These are phyloP conservation scores for Drosophila emarginata DNA, from an alignment of 2,888 invertebrate species.

Conservation along the genomic window DNA sequence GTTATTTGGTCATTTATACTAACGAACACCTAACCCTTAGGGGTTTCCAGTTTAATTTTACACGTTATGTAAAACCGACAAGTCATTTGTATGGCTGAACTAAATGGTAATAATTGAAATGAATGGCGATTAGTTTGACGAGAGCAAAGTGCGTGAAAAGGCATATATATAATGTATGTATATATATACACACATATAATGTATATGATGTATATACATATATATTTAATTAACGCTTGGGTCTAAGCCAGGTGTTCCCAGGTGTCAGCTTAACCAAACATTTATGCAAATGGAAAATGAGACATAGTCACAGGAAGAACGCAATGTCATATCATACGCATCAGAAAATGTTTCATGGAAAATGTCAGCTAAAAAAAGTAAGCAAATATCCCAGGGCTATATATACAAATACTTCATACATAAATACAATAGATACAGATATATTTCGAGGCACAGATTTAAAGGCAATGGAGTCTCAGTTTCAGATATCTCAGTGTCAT, in stretches of 20 bases:
- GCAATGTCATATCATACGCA: slow-evolving; percentile 63
- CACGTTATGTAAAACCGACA: slow-evolving; percentile 17
- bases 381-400: slow-evolving; percentile 45
- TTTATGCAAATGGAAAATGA: slow-evolving; percentile 65
- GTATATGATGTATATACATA: no score
- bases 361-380: slow-evolving; percentile 50
- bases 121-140: slow-evolving; percentile 36
- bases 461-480: slow-evolving; percentile 25
- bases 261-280: slow-evolving; percentile 59
- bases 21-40: not conserved
- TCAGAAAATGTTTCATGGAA: slow-evolving; percentile 48
- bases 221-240: slow-evolving; percentile 37
- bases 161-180: slow-evolving; percentile 27
- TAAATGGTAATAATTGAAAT: slow-evolving; percentile 63
- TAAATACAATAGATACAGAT: slow-evolving; percentile 13
- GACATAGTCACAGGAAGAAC: slow-evolving; percentile 66
- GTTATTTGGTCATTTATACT: slow-evolving; percentile 8
- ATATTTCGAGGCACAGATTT: slow-evolving; percentile 10
- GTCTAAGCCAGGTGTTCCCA: slow-evolving; percentile 23
- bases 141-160: slow-evolving; percentile 70
- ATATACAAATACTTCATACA: slow-evolving; percentile 17
- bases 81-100: slow-evolving; percentile 45
- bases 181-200: no score
- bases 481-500: slow-evolving; percentile 37
- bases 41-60: slow-evolving; percentile 20